Evolutionary conservation across 23 tunicate genomes (phyloP), one percentile per base, ranked within the genome.

Genomic region (Ascidia mentula): DNA sequence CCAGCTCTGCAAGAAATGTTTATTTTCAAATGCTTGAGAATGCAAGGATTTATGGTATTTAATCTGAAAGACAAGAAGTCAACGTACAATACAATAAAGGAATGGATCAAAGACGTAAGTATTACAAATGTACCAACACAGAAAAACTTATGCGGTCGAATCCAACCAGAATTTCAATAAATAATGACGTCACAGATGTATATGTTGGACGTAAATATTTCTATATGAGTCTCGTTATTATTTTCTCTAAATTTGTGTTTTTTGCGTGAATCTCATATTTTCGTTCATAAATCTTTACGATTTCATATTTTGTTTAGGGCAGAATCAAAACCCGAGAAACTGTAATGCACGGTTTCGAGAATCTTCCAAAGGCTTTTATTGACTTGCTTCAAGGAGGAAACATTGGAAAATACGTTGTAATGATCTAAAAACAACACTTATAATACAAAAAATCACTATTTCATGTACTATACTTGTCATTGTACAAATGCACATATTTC

Each of bases 351-450:
- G 87, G 87, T 36, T 74, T 83, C 36, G 69, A 83, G 30, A 40
- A 46, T 46, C 46, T 83, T 18, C 87, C 87, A 12, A 36, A 35
- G 34, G 72, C 87, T 20, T 83, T 83, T 59, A 83, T 83, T 42
- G 80, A 73, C 2, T 74, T 83, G 87, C 80, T 83, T 33, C 0
- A 46, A 20, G 87, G 87, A 3, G 72, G 75, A 46, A 83, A 83
- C 34, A 31, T 75, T n/a, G 87, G 87, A 6, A 83, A 83, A 36
- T 24, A 80, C 12, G 40, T 83, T 34, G 87, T 83, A 53, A 53
- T 53, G 65, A n/a, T n/a, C n/a, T n/a, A n/a, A n/a, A n/a, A n/a
- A n/a, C n/a, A n/a, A n/a, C n/a, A n/a, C n/a, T n/a, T n/a, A n/a
- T n/a, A n/a, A n/a, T n/a, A n/a, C n/a, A n/a, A n/a, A n/a, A n/a